phyloP scores from a whole-genome alignment of 2,113 vertebrate species.

The Pteronura brasiliensis region DNA sequence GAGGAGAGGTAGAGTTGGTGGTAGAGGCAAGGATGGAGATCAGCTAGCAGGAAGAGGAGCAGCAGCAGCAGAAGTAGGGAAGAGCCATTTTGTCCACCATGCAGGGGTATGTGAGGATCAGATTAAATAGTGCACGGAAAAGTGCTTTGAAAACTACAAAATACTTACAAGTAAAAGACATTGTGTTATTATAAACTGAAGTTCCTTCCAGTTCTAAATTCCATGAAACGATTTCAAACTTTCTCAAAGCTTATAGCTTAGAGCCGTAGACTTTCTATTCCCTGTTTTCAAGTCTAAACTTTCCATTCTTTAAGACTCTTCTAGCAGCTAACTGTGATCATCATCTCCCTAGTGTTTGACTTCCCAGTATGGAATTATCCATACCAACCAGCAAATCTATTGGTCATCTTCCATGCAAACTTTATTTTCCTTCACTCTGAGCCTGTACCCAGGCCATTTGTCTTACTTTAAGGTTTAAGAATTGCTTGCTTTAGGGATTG shows the following conservation, averaged over 20 bases:
- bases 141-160: conserved; percentile 10
- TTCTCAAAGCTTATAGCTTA: neutral
- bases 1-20: neutral
- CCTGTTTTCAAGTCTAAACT: neutral
- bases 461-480: neutral
- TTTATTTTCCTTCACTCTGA: neutral
- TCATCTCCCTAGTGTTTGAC: neutral
- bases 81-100: neutral
- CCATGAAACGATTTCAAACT: neutral
- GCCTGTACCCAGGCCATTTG: neutral
- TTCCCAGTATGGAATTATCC: neutral
- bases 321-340: neutral
- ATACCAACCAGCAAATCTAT: neutral
- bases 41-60: neutral
- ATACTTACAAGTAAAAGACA: neutral
- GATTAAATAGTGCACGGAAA: neutral
- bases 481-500: conserved; percentile 1
- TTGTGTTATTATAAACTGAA: neutral
- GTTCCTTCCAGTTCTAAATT: neutral
- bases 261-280: neutral
- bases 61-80: neutral
- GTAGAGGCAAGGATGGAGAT: neutral
- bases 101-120: neutral
- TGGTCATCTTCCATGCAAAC: neutral
- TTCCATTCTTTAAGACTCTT: neutral